Evolutionary conservation across 92 coral and sea anemone genomes (phyloP), one percentile per base, ranked within the genome.

Genomic region (Epizoanthus rinbou): DNA sequence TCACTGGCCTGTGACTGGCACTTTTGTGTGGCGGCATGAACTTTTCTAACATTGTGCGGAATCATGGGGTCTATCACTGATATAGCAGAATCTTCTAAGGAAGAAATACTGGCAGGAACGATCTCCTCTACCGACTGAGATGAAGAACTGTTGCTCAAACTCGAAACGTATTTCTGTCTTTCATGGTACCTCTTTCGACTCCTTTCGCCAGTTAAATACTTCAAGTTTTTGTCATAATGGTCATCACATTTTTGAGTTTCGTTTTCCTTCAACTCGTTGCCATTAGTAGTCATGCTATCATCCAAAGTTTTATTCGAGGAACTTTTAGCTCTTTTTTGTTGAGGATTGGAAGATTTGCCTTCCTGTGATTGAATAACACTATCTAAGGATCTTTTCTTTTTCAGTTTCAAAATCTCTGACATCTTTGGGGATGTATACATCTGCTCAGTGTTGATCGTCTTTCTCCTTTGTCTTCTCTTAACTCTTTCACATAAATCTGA

Each of bases 21-120:
- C 37, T 47, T 23, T 31, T 59, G n/a, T 58, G 24, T 35, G n/a
- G n/a, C 65, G n/a, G 16, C 57, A 39, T 57, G 39, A 78, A 37
- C 2, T 37, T 17, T 68, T 67, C 75, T 15, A 81, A 18, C 67
- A 50, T 11, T 53, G 45, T 89, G 59, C 45, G 83, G 69, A 75
- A 85, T 63, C 92, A 89, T 85, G 23, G 92, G 92, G 54, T 89
- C 80, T 11, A 89, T 89, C 18, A 85, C 80, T 31, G 60, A 15
- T 4, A 80, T 25, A 54, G n/a, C 24, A 3, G 84, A 53, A 43
- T 23, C 67, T 13, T 89, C 84, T 64, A 88, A 80, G 7, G 92
- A 74, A 14, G 89, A 66, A 65, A 76, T 65, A 59, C 92, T 89
- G 60, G 86, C 86, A 50, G 87, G 92, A 75, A 89, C 56, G 35